These are phyloP conservation scores for Haliclystus octoradiatus DNA, from an alignment of 30 jellyfish, hydroid and myxozoan species.

Conservation along the genomic window DNA sequence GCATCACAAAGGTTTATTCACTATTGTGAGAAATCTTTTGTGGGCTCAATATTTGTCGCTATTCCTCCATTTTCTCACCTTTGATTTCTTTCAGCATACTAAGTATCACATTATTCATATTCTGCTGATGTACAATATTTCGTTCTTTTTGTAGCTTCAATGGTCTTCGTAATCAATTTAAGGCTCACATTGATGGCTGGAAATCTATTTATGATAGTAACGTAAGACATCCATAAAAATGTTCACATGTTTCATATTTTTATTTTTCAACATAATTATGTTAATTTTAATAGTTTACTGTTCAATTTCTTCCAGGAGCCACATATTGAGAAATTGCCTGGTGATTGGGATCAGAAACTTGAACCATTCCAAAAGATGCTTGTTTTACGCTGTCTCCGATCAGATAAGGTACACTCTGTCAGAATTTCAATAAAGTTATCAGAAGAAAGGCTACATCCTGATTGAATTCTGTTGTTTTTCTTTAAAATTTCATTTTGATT, in stretches of 20 bases:
- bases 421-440: no score
- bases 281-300: no score
- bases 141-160: slow-evolving; percentile 19
- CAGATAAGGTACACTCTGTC: slow-evolving; percentile 98
- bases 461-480: no score
- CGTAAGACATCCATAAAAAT: slow-evolving; percentile 17
- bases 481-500: no score
- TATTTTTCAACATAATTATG: neutral
- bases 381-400: slow-evolving; percentile 78
- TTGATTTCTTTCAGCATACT: neutral
- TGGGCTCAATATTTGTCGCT: no score
- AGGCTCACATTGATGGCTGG: slow-evolving; percentile 69
- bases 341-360: slow-evolving; percentile 62
- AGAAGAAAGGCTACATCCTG: no score
- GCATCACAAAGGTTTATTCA: no score
- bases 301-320: slow-evolving; percentile 56
- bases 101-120: neutral
- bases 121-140: neutral
- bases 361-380: slow-evolving; percentile 71
- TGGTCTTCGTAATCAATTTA: slow-evolving; percentile 40
- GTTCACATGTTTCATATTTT: neutral
- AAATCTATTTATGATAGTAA: slow-evolving; percentile 86
- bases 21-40: no score
- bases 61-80: neutral
- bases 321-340: slow-evolving; percentile 75